A percentile compares a stretch with the other conserved stretches of the same genome.
phyloP scores from a whole-genome alignment of 2,113 vertebrate genomes.

The Hyla sarda region DNA sequence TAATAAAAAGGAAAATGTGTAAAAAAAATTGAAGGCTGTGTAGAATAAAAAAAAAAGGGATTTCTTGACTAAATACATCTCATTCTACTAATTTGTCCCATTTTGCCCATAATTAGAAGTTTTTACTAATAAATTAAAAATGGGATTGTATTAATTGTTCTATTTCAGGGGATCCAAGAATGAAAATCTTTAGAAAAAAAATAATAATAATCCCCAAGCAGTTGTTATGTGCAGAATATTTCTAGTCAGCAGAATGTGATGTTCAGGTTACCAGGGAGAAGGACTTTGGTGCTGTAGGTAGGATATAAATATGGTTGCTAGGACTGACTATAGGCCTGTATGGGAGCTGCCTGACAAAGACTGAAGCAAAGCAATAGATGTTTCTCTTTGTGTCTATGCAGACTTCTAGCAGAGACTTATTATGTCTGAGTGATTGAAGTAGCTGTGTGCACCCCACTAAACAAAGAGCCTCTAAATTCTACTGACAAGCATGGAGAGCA shows the following conservation, averaged over 20 bases:
- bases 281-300: slow-evolving; percentile 84
- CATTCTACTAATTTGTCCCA: slow-evolving; percentile 21
- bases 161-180: background rate
- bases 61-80: background rate
- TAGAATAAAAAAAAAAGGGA: too few relatives aligned
- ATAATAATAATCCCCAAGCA: slow-evolving; percentile 56
- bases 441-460: slow-evolving; percentile 79
- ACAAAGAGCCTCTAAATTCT: slow-evolving; percentile 81
- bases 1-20: too few relatives aligned
- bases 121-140: background rate
- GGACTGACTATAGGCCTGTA: slow-evolving; percentile 80
- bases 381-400: slow-evolving; percentile 84
- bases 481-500: slow-evolving; percentile 87
- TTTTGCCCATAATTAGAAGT: slow-evolving; percentile 17
- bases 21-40: too few relatives aligned
- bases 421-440: slow-evolving; percentile 83
- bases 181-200: background rate
- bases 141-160: background rate
- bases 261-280: slow-evolving; percentile 79
- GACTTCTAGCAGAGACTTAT: slow-evolving; percentile 84
- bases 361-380: slow-evolving; percentile 81
- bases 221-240: slow-evolving; percentile 71
- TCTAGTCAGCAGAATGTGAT: slow-evolving; percentile 63
- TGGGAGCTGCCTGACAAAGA: slow-evolving; percentile 77
- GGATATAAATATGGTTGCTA: slow-evolving; percentile 86